phyloP scores from a whole-genome alignment of 2,888 invertebrate genomes.

The Melangyna quadrimaculata region DNA sequence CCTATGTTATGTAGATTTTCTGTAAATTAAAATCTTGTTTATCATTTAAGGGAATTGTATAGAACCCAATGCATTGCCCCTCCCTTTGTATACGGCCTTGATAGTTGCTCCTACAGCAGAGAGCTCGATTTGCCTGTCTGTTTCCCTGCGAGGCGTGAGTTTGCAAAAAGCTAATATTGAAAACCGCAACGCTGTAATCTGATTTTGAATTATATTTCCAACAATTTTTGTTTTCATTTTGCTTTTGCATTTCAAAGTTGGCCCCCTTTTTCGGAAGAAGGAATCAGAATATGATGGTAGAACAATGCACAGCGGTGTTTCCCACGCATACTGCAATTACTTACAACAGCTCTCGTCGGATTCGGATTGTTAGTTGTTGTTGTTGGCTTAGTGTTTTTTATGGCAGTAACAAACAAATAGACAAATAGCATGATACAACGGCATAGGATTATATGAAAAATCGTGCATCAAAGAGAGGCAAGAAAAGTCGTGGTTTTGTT shows the following conservation, averaged over 20 bases:
- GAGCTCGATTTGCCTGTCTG: constrained; percentile 1
- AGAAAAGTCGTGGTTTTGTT: constrained; percentile 19
- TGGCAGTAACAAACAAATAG: constrained; percentile 66
- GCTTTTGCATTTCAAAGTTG: constrained; percentile 3
- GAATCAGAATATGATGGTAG: constrained; percentile 9
- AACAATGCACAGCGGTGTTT: constrained; percentile 57
- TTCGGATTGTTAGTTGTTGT: constrained; percentile 12
- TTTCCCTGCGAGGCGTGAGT: constrained; percentile 38
- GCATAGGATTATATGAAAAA: constrained; percentile 41
- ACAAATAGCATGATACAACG: constrained; percentile 59
- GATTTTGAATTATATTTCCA: constrained; percentile 57
- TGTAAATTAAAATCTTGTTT: no score
- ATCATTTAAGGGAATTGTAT: no score
- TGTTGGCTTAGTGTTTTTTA: constrained; percentile 62
- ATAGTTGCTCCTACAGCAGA: constrained; percentile 6
- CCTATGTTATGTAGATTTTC: no score
- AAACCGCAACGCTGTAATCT: constrained; percentile 56
- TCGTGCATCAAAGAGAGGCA: constrained; percentile 13
- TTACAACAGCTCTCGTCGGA: constrained; percentile 23
- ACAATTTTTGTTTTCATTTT: not conserved
- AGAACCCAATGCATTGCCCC: not conserved
- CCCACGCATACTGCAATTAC: constrained; percentile 68
- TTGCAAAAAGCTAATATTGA: constrained; percentile 65
- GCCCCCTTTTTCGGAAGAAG: constrained; percentile 20
- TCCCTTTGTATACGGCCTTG: not conserved